These are phyloP conservation scores for Symphodus melops DNA, from an alignment of 2,113 vertebrate genomes.

Conservation along the genomic window DNA sequence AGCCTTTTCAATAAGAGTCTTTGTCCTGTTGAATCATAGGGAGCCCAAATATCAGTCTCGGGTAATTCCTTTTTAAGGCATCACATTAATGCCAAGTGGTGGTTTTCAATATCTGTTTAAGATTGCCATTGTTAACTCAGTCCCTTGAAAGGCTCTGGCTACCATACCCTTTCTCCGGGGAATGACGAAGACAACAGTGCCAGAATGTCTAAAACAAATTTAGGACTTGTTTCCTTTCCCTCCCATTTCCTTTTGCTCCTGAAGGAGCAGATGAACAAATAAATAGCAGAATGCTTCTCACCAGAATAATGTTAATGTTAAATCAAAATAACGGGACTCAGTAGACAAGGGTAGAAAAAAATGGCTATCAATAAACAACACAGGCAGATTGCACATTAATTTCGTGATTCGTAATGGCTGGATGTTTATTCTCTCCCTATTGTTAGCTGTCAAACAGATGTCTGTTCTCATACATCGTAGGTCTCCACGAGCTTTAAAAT, in stretches of 20 bases:
- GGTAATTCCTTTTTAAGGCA: background rate
- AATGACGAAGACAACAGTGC: too few species aligned
- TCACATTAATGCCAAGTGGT: background rate
- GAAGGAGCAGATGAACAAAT: background rate
- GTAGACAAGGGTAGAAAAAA: background rate
- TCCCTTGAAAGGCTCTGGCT: too few species aligned
- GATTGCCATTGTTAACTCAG: background rate
- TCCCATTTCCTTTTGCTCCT: background rate
- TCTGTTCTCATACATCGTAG: background rate
- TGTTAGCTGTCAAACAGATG: background rate
- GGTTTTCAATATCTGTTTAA: background rate
- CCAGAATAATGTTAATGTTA: background rate
- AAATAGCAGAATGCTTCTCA: background rate
- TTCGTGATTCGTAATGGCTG: background rate
- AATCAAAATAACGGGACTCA: slow-evolving; percentile 3
- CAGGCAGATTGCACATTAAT: background rate
- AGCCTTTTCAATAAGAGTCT: background rate
- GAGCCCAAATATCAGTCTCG: background rate
- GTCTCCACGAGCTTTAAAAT: background rate
- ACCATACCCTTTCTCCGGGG: too few species aligned
- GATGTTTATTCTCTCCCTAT: background rate
- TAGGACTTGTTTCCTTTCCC: slow-evolving; percentile 2
- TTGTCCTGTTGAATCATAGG: background rate
- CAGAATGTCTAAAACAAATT: slow-evolving; percentile 1
- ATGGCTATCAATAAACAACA: background rate